phyloP scores from a whole-genome alignment of 2,888 invertebrate genomes.

The Callinectes sapidus region DNA sequence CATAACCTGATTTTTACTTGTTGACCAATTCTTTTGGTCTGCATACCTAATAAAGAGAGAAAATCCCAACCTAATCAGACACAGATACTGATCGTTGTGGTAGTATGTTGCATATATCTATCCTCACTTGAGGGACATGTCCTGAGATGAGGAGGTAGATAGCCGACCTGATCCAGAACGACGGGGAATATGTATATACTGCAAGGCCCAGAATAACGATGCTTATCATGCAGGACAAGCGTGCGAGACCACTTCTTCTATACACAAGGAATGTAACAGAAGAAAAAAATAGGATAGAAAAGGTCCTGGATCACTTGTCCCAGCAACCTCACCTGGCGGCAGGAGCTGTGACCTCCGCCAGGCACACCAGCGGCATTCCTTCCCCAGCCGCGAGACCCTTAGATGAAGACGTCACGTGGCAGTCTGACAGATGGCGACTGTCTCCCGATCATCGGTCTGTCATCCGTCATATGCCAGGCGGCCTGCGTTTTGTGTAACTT shows the following conservation, averaged over 20 bases:
- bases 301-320: background rate
- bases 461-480: slow-evolving; percentile 66
- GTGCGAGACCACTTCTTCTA: background rate
- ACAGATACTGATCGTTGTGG: background rate
- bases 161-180: background rate
- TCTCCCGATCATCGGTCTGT: slow-evolving; percentile 63
- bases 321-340: slow-evolving; percentile 11
- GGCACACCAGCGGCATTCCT: slow-evolving; percentile 40
- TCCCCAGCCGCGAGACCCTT: slow-evolving; percentile 29
- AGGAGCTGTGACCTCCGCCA: slow-evolving; percentile 39
- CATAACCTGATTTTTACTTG: background rate
- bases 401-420: slow-evolving; percentile 61
- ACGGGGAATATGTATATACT: background rate
- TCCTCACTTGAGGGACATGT: background rate
- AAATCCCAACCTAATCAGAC: background rate
- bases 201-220: background rate
- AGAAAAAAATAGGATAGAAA: slow-evolving; percentile 28
- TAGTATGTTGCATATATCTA: background rate
- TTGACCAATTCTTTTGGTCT: background rate
- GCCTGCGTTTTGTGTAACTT: slow-evolving; percentile 63
- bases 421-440: slow-evolving; percentile 61
- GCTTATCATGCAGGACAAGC: background rate
- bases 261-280: slow-evolving; percentile 30
- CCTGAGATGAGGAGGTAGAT: background rate
- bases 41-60: background rate